Conservation (phyloP, 2,888 invertebrate genomes). For the Megamerina dolium region DNA sequence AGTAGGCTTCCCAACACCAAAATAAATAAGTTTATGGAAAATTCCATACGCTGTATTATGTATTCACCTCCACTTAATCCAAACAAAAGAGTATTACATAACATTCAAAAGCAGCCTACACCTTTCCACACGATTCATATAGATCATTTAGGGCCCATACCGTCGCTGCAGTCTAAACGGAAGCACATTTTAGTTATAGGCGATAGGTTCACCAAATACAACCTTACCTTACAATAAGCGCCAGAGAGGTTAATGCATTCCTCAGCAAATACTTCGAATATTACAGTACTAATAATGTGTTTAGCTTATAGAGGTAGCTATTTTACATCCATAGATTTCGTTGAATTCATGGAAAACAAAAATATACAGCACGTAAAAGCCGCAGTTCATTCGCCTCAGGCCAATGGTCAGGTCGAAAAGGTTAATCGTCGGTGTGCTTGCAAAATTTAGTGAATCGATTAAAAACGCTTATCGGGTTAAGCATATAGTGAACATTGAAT, state of each 20-base stretch:
- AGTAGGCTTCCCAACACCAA: slow-evolving; percentile 10
- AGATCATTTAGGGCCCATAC: no score
- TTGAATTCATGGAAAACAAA: background rate
- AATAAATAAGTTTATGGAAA: slow-evolving; percentile 3
- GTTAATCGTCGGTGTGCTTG: slow-evolving; percentile 12
- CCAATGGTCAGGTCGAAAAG: slow-evolving; percentile 7
- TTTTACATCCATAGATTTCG: slow-evolving; percentile 12
- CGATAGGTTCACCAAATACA: slow-evolving; percentile 11
- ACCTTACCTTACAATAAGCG: slow-evolving; percentile 4
- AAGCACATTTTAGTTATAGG: slow-evolving; percentile 9
- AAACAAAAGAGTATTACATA: no score
- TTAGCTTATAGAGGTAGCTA: slow-evolving; percentile 6
- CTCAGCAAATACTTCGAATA: slow-evolving; percentile 6
- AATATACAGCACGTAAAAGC: slow-evolving; percentile 9
- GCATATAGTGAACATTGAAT: slow-evolving; percentile 10
- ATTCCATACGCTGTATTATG: slow-evolving; percentile 7
- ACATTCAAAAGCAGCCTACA: no score
- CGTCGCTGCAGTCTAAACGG: slow-evolving; percentile 4
- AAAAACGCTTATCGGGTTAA: slow-evolving; percentile 13
- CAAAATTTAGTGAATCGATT: slow-evolving; percentile 9
- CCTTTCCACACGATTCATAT: no score
- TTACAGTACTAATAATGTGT: slow-evolving; percentile 10
- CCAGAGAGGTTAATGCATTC: slow-evolving; percentile 2
- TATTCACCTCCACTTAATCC: no score
- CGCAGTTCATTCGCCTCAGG: slow-evolving; percentile 5